A percentile compares a stretch with the other conserved stretches of the same genome.
These are phyloP conservation scores for Salvelinus sp. DNA, from an alignment of 2,113 vertebrate genomes.

Conservation along the genomic window DNA sequence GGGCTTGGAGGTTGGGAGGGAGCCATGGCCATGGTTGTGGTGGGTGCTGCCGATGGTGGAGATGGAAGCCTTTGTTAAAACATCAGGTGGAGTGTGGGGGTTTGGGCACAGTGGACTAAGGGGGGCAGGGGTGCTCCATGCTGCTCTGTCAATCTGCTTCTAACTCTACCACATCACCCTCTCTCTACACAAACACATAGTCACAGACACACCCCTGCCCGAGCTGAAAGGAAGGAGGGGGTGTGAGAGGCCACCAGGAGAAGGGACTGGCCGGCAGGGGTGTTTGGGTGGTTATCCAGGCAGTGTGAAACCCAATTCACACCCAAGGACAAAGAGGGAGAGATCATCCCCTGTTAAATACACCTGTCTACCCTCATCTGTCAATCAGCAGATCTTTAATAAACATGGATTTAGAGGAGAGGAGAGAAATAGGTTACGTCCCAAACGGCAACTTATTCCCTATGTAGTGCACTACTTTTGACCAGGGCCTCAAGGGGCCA, in stretches of 20 bases:
- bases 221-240: constrained; percentile 39
- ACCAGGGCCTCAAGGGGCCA: too few species aligned
- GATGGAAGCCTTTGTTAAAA: constrained; percentile 54
- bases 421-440: neutral
- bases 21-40: constrained; percentile 35
- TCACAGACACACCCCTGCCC: constrained; percentile 28
- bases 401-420: constrained; percentile 31
- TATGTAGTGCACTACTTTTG: too few species aligned
- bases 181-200: constrained; percentile 3
- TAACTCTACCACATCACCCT: neutral
- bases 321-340: neutral
- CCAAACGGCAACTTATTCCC: neutral
- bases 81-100: constrained; percentile 53
- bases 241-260: constrained; percentile 26
- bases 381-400: constrained; percentile 55
- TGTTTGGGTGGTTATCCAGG: constrained; percentile 17
- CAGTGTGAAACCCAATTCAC: constrained; percentile 56
- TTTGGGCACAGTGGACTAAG: neutral
- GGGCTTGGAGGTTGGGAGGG: constrained; percentile 38
- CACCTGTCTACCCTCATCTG: constrained; percentile 59
- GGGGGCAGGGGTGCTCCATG: constrained; percentile 45
- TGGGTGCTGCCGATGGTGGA: constrained; percentile 13
- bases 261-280: neutral
- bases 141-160: constrained; percentile 65
- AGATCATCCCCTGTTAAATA: constrained; percentile 54